A percentile compares a stretch with the other conserved stretches of the same genome.
These are phyloP conservation scores for Porites lobata DNA, from an alignment of 92 coral and sea anemone species.

Conservation along the genomic window DNA sequence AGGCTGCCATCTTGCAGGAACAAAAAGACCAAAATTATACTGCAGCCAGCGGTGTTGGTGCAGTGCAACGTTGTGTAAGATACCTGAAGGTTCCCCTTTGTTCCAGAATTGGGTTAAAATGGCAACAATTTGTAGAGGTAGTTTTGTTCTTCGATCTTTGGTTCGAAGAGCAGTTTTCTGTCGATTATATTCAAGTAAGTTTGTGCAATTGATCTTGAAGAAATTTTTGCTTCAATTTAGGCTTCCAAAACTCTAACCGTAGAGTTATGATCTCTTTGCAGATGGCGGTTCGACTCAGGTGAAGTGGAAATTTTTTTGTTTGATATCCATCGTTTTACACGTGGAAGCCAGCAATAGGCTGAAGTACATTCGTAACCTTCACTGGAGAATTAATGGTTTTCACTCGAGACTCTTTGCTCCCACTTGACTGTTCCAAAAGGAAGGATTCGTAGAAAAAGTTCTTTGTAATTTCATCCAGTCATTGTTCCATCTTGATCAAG, in stretches of 20 bases:
- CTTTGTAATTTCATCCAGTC: too few relatives aligned
- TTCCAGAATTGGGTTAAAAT: conserved; percentile 48
- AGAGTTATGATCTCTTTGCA: conserved; percentile 14
- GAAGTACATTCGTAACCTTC: not conserved
- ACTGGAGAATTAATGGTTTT: not conserved
- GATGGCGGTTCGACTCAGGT: conserved; percentile 67
- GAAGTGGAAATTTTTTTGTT: not conserved
- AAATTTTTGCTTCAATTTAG: not conserved
- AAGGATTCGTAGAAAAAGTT: too few relatives aligned
- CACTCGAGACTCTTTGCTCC: not conserved
- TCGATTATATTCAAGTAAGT: conserved; percentile 75
- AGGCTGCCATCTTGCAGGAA: conserved; percentile 24
- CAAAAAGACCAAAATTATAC: not conserved
- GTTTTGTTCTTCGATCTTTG: conserved; percentile 35
- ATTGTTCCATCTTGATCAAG: too few relatives aligned
- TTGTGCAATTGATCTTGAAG: not conserved
- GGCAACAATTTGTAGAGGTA: conserved; percentile 66
- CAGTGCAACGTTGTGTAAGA: not conserved
- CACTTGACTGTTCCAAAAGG: not conserved
- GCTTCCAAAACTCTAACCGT: not conserved
- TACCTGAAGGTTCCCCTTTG: not conserved
- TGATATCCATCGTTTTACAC: conserved; percentile 1
- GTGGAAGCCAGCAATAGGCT: conserved; percentile 22
- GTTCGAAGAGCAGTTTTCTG: conserved; percentile 45
- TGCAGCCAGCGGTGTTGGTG: not conserved